Evolutionary conservation across 2,113 vertebrate species (phyloP).

Genomic region (Galemys pyrenaicus): DNA sequence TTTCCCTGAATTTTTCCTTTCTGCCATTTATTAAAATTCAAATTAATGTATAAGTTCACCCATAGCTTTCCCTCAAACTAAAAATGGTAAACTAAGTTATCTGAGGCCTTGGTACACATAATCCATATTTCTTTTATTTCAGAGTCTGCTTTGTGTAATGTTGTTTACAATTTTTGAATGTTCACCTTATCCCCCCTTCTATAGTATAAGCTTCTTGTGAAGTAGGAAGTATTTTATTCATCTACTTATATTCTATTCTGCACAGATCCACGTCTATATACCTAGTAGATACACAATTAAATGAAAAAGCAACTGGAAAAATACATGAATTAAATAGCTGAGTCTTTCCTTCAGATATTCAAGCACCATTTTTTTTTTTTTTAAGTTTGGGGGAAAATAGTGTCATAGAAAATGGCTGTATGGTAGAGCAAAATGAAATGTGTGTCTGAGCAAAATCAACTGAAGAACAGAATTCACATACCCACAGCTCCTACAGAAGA

Average conservation of each 20-base stretch:
- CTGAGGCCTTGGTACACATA: neutral
- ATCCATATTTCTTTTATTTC: neutral
- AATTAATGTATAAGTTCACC: neutral
- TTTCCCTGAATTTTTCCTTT: neutral
- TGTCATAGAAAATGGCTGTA: neutral
- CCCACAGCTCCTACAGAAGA: rapidly evolving
- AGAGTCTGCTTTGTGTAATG: neutral
- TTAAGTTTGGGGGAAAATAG: neutral
- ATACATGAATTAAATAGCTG: neutral
- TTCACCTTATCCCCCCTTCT: neutral
- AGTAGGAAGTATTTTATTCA: neutral
- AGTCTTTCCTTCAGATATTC: neutral
- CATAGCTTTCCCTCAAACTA: neutral
- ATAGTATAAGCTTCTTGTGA: neutral
- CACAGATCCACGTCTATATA: neutral
- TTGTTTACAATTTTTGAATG: neutral
- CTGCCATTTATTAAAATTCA: constrained; percentile 7
- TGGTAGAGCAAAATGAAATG: neutral
- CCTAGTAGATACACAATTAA: neutral
- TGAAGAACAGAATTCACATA: neutral
- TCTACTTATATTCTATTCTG: neutral
- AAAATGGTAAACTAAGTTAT: neutral
- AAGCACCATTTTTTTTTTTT: neutral
- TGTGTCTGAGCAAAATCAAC: neutral
- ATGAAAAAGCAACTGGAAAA: neutral